Evolutionary conservation across 2,113 vertebrate genomes (phyloP), one percentile per base, ranked within the genome.

Genomic region (Hirundichthys speculiger): DNA sequence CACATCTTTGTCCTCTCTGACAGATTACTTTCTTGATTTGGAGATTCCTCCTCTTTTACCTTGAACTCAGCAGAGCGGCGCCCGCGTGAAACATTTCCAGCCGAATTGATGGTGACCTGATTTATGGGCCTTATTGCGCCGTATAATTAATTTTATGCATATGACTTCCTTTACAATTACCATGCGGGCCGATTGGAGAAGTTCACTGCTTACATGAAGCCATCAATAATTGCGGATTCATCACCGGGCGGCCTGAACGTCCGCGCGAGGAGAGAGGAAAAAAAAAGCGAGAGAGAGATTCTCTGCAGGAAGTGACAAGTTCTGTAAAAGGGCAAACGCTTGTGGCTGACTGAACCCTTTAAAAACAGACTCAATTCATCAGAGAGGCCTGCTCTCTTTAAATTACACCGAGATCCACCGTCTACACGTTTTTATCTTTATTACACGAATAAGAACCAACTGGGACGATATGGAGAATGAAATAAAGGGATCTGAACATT

Each of bases 111-210:
- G 91, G 86, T 92, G 92, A 94, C 86, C 94, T 96, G 94, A 96
- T 95, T 96, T 95, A 95, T 96, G 93, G 92, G 93, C 90, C 86
- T 82, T 95, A 92, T 93, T 94, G 92, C 91, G 88, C 79, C 63
- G 90, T 83, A 93, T 93, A 94, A 96, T 94, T 95, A 94, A 96
- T 96, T 94, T 95, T 96, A 95, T 96, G 94, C 94, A 95, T 96
- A 94, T 95, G 94, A 94, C 93, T 96, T 95, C 95, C 92, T 93
- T 93, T 92, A 95, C 93, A 94, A 95, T 98, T 95, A 95, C 93
- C 83, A 72, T 63, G 75, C 45, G 9, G 77, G 72, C 84, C 88
- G 87, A 92, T 86, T 90, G 89, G 90, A 91, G 92, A 92, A 93
- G 92, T 93, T 92, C 90, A 91, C 90, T 88, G 91, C 90, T 62